These are phyloP conservation scores for Gorilla gorilla DNA, from an alignment of 2,113 vertebrate species.

Conservation along the genomic window DNA sequence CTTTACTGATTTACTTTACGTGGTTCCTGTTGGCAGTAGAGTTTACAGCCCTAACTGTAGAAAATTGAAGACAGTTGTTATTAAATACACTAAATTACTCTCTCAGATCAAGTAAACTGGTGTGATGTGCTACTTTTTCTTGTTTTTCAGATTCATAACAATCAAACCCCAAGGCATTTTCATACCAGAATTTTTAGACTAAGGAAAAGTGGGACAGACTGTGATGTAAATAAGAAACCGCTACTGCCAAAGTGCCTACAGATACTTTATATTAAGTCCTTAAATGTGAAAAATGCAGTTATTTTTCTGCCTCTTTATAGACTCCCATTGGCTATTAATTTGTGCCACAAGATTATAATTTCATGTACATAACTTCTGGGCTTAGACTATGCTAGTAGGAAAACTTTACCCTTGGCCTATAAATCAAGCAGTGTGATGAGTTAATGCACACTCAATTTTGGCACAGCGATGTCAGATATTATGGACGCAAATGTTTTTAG, in stretches of 20 bases:
- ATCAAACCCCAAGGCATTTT: neutral
- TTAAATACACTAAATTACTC: neutral
- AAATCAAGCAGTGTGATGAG: neutral
- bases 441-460: neutral
- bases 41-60: neutral
- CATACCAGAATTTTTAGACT: neutral
- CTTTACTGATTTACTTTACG: slow-evolving; percentile 18
- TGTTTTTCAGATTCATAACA: slow-evolving; percentile 3
- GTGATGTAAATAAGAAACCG: neutral
- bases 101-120: slow-evolving; percentile 5
- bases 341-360: slow-evolving; percentile 30
- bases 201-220: neutral
- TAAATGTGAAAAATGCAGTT: neutral
- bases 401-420: neutral
- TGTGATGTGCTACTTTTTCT: neutral
- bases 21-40: neutral
- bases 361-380: neutral
- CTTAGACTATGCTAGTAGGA: slow-evolving; percentile 10
- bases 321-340: neutral
- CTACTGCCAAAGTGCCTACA: neutral
- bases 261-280: neutral
- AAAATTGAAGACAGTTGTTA: slow-evolving; percentile 7
- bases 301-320: neutral
- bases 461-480: neutral
- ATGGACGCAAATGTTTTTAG: neutral